Conservation (phyloP, 2,113 vertebrate species). For the Seriola quinqueradiata region DNA sequence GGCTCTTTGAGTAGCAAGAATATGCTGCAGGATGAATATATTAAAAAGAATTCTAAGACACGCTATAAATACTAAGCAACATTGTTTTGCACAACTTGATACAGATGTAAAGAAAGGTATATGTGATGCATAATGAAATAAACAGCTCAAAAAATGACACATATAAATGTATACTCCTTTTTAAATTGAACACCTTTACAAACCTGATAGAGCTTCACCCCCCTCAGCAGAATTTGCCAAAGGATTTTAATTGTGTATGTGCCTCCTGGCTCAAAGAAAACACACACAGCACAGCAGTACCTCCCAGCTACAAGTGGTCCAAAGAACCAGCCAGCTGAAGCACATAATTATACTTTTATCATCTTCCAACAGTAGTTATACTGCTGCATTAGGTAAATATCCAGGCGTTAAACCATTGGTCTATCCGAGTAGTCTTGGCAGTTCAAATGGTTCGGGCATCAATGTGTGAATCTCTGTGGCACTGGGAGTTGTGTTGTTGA, state of each 20-base stretch:
- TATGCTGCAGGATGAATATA: constrained; percentile 76
- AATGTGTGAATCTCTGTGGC: too few relatives aligned
- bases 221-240: constrained; percentile 15
- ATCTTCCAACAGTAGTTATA: constrained; percentile 28
- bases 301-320: constrained; percentile 57
- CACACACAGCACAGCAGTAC: constrained; percentile 22
- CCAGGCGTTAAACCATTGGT: neutral
- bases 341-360: constrained; percentile 72
- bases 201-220: constrained; percentile 2
- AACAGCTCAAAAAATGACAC: constrained; percentile 6
- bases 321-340: constrained; percentile 68
- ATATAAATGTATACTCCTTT: constrained; percentile 11
- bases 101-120: constrained; percentile 16
- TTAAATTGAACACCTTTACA: neutral
- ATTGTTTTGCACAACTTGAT: constrained; percentile 39
- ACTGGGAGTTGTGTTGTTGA: too few relatives aligned
- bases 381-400: too few relatives aligned
- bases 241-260: constrained; percentile 74
- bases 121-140: neutral
- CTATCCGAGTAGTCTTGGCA: neutral
- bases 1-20: constrained; percentile 71
- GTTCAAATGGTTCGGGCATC: too few relatives aligned
- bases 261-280: constrained; percentile 65
- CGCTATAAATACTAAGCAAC: constrained; percentile 73
- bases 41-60: constrained; percentile 65